Evolutionary conservation across 2,113 vertebrate species (phyloP).

Genomic region (Hippocampus comes): DNA sequence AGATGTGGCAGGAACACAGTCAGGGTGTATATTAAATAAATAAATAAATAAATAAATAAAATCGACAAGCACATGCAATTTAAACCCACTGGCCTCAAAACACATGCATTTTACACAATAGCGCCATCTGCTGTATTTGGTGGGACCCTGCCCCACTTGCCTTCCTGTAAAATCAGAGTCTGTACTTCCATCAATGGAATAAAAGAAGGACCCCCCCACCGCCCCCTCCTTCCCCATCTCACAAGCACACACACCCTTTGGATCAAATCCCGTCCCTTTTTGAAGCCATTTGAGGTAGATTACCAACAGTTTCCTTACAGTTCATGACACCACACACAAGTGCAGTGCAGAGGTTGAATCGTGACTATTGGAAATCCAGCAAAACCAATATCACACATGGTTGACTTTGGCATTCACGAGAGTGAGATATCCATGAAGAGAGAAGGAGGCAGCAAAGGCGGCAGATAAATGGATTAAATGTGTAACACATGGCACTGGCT

Average conservation of each 20-base stretch:
- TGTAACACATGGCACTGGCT: neutral
- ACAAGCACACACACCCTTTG: neutral
- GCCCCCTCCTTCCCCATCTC: too few species aligned
- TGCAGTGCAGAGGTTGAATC: constrained; percentile 21
- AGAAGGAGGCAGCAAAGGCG: neutral
- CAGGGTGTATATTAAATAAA: too few species aligned
- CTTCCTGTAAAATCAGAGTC: neutral
- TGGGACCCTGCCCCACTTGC: neutral
- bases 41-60: neutral
- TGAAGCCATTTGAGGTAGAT: constrained; percentile 19
- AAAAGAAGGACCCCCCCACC: neutral
- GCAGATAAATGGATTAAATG: constrained; percentile 11
- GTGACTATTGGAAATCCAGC: constrained; percentile 37
- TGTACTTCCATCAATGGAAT: neutral
- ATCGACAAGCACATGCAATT: neutral
- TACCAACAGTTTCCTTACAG: constrained; percentile 31
- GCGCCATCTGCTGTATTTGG: neutral
- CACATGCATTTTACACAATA: neutral
- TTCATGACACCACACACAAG: constrained; percentile 15
- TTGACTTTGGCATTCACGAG: constrained; percentile 55
- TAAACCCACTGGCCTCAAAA: neutral
- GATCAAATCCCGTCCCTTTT: constrained; percentile 22
- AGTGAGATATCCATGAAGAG: constrained; percentile 40
- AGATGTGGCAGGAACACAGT: too few species aligned
- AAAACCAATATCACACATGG: constrained; percentile 63